Evolutionary conservation across 2,113 vertebrate species (phyloP).

Genomic region (Myanophis thanlyinensis): DNA sequence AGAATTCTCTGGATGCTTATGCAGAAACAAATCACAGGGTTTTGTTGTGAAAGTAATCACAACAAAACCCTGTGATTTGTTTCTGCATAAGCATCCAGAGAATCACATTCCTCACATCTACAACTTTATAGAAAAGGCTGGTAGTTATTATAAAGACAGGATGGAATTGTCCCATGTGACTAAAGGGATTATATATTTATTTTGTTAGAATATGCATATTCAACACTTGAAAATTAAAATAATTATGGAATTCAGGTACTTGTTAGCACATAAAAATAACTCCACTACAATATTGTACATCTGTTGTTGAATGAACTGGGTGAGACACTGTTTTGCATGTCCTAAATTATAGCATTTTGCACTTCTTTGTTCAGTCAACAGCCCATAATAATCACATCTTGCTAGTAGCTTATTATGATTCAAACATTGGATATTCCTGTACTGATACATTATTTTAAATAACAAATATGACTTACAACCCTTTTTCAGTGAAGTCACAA

Average conservation of each 20-base stretch:
- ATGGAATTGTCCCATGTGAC: neutral
- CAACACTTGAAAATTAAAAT: neutral
- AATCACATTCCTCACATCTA: neutral
- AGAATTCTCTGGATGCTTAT: too few relatives aligned
- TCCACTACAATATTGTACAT: neutral
- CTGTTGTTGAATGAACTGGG: neutral
- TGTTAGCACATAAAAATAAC: neutral
- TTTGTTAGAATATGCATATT: neutral
- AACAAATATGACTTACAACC: neutral
- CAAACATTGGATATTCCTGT: neutral
- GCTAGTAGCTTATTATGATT: neutral
- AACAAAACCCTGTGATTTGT: neutral
- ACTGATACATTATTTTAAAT: neutral
- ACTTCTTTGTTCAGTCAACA: neutral
- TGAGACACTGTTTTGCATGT: neutral
- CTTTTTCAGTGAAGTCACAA: neutral
- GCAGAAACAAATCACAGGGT: too few relatives aligned
- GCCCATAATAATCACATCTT: neutral
- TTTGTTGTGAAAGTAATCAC: neutral
- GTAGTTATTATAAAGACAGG: neutral
- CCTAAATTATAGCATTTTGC: neutral
- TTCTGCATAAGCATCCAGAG: neutral
- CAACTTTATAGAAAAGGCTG: neutral
- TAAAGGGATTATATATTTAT: neutral
- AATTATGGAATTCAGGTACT: neutral